phyloP scores from a whole-genome alignment of 1,140 invertebrate species.

The Hormaphis cornu region DNA sequence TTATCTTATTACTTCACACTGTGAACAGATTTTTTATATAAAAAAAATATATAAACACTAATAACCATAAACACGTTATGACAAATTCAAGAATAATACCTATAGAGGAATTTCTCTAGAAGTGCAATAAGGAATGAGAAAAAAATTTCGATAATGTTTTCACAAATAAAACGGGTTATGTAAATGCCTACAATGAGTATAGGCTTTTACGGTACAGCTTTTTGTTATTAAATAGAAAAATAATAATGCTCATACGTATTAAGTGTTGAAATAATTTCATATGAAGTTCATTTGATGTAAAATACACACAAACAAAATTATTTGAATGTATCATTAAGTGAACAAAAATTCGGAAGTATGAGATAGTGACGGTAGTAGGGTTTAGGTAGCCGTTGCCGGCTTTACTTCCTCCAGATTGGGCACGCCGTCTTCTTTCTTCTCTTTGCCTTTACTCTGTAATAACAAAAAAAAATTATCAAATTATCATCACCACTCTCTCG shows the following conservation, averaged over 20 bases:
- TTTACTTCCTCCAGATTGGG: constrained; percentile 12
- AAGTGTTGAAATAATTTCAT: background rate
- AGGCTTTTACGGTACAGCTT: too few relatives aligned
- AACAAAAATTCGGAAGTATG: constrained; percentile 32
- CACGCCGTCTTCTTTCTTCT: background rate
- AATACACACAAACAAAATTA: constrained; percentile 13
- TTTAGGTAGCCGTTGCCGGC: background rate
- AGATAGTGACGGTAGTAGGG: constrained; percentile 13
- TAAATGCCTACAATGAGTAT: constrained; percentile 20
- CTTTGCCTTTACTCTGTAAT: constrained; percentile 9
- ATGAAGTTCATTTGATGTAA: constrained; percentile 15
- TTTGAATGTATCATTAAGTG: constrained; percentile 30
- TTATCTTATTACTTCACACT: background rate
- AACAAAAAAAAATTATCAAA: background rate
- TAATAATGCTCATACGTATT: constrained; percentile 23
- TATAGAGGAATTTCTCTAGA: background rate
- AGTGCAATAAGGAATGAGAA: constrained; percentile 20
- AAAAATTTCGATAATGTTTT: constrained; percentile 20
- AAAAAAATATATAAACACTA: background rate
- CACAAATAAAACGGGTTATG: constrained; percentile 14
- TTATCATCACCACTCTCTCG: too few relatives aligned
- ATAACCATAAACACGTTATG: background rate
- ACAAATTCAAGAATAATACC: background rate
- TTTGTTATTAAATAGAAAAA: background rate
- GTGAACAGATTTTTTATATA: background rate